Evolutionary conservation across 2,797 vertebrate genomes (phyloP), one percentile per base, ranked within the genome.

Genomic region (Pachyuromys duprasi): DNA sequence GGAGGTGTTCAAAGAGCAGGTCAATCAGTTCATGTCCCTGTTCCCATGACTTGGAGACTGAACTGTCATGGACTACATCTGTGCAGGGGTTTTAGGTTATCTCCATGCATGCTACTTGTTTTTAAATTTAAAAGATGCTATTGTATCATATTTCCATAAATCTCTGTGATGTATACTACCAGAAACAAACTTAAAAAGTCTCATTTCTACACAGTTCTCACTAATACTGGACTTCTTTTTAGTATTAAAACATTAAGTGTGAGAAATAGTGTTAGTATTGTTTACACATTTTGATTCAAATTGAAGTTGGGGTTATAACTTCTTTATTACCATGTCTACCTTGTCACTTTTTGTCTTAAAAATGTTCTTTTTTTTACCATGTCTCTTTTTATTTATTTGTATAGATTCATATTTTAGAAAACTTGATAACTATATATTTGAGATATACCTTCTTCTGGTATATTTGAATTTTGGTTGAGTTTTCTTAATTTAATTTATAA

Each of bases 401-500:
- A 84, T 26, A 4, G 63, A 3, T 87, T 94, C 8, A 31, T 70
- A 76, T 80, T 92, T 95, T 90, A 95, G 67, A 94, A 63, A 1
- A 2, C 60, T 93, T 74, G 31, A 6, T 36, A 33, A 88, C 39
- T 93, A 4, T 90, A 89, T 75, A 0, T 72, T 90, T 90, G 31
- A 78, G 60, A 83, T 69, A 33, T 95, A 88, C 74, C 79, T 96
- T 90, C 15, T 84, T 53, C 42, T n/a, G 79, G 18, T 84, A 62
- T 86, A 53, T 90, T 90, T 86, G 17, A 42, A 84, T 63, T 82
- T 93, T 88, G 5, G 36, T 8, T 49, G 91, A 24, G 36, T 78
- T 72, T 63, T 87, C 9, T 18, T 80, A 9, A 36, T 72, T 97
- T 94, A 63, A 53, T 65, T 92, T 93, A 53, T 60, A 94, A 31